phyloP scores from a whole-genome alignment of 2,888 invertebrate genomes.

The Marronus borbonicus region DNA sequence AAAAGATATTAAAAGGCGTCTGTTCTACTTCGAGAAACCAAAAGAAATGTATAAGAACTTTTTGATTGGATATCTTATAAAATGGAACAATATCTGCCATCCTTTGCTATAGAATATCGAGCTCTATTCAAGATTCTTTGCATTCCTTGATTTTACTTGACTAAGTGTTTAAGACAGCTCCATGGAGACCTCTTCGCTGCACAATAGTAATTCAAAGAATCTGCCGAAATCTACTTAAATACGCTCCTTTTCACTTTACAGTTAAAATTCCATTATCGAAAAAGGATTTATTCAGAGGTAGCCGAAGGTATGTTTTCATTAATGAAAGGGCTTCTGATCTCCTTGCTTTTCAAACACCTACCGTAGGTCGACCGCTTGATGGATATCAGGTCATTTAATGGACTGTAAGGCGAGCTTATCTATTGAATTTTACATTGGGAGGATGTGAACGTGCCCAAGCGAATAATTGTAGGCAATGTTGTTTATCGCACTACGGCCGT shows the following conservation, averaged over 20 bases:
- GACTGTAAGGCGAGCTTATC: conserved; percentile 39
- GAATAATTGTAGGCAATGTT: conserved; percentile 57
- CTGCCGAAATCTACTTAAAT: background rate
- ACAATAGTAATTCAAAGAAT: background rate
- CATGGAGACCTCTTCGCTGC: background rate
- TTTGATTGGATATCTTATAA: no score
- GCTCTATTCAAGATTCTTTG: no score
- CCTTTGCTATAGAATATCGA: no score
- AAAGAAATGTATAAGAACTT: no score
- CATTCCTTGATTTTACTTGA: no score
- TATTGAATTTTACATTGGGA: conserved; percentile 58
- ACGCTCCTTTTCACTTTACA: background rate
- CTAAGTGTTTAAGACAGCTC: background rate
- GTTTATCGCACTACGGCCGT: conserved; percentile 50
- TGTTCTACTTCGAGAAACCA: no score
- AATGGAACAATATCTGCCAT: no score
- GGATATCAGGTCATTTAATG: conserved; percentile 34
- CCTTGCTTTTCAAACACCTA: conserved; percentile 3
- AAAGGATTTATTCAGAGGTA: background rate
- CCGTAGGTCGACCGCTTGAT: conserved; percentile 14
- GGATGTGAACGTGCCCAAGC: conserved; percentile 50
- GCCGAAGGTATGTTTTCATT: conserved; percentile 10
- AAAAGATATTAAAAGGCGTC: no score
- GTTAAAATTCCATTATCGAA: background rate
- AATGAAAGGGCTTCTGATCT: conserved; percentile 18